Conservation (phyloP, 2,113 vertebrate species). For the Maccullochella peelii region DNA sequence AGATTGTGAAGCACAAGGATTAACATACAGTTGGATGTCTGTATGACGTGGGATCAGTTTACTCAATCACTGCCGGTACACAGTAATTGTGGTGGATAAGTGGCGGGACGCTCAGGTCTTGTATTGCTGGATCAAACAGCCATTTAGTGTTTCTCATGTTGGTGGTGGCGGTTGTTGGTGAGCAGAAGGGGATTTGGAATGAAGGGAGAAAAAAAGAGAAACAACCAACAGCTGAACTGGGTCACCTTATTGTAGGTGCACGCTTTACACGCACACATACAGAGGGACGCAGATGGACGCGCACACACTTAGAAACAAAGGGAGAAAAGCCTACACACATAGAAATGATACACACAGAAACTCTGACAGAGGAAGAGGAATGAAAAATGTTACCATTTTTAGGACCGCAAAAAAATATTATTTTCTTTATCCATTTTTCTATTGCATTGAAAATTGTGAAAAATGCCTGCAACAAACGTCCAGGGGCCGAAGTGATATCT, state of each 20-base stretch:
- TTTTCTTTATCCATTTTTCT: background rate
- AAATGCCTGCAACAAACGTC: background rate
- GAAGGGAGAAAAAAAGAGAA: conserved; percentile 1
- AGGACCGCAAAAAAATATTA: background rate
- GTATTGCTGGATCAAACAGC: conserved; percentile 36
- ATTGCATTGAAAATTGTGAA: background rate
- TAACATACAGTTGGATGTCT: conserved; percentile 36
- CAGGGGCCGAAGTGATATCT: background rate
- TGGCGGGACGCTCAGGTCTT: conserved; percentile 28
- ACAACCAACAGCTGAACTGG: conserved; percentile 60
- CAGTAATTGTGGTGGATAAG: conserved; percentile 41
- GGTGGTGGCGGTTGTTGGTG: too few relatives aligned
- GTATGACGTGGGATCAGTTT: conserved; percentile 41
- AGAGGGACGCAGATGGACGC: background rate
- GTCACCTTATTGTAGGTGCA: conserved; percentile 55
- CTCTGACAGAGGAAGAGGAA: too few relatives aligned
- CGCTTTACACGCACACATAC: background rate
- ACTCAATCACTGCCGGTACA: conserved; percentile 58
- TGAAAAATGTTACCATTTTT: background rate
- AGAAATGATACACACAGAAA: background rate
- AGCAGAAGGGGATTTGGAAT: conserved; percentile 44
- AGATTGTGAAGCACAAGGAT: conserved; percentile 19
- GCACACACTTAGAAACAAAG: background rate
- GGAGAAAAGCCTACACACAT: background rate
- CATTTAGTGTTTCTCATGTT: conserved; percentile 42